A percentile compares a stretch with the other conserved stretches of the same genome.
Conservation (phyloP, 2,113 vertebrate genomes). For the Albula glossodonta region DNA sequence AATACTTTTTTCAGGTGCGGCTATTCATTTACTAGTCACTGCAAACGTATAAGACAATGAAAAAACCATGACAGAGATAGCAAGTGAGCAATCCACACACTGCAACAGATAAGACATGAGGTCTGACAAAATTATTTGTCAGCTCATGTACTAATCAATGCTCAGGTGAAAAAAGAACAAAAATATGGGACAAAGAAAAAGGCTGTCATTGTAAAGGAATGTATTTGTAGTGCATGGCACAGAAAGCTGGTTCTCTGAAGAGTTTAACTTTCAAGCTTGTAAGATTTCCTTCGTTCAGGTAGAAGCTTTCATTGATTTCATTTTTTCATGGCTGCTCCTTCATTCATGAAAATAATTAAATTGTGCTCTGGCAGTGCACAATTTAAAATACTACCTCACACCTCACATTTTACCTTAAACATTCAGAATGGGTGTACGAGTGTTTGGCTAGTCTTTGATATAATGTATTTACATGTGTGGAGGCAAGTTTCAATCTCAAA, state of each 20-base stretch:
- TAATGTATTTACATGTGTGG: not conserved
- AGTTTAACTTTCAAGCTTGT: not conserved
- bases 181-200: no score
- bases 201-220: not conserved
- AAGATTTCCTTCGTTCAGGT: not conserved
- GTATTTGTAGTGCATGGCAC: no score
- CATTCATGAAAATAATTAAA: conserved; percentile 1
- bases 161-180: no score
- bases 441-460: not conserved
- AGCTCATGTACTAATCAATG: no score
- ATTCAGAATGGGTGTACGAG: not conserved
- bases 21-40: no score
- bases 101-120: no score
- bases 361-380: not conserved
- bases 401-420: not conserved
- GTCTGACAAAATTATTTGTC: no score
- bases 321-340: not conserved
- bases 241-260: no score
- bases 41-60: no score
- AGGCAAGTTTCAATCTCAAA: not conserved
- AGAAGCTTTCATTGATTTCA: not conserved
- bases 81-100: no score
- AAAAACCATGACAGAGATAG: no score
- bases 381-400: not conserved
- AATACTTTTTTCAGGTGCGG: no score